Evolutionary conservation across 2,888 invertebrate species (phyloP), one percentile per base, ranked within the genome.

Genomic region (Beris morrisii): DNA sequence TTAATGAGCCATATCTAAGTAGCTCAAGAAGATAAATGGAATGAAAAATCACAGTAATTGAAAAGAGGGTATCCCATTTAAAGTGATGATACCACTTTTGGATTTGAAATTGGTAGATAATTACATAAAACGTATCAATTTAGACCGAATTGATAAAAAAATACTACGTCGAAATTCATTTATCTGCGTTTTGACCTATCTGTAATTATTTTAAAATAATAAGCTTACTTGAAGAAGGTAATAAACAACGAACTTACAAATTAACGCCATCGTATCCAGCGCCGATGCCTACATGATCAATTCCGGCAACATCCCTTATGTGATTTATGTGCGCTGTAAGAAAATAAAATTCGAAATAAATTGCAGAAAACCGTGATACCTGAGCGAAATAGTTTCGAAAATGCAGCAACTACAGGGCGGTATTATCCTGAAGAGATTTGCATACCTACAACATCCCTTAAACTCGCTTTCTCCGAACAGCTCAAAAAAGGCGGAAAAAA

Each of bases 241-340:
- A 22, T 22, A 22, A 22, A 22, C 22, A 22, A 22, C 22, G 22
- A 22, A 90, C 93, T 92, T 83, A 94, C 93, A 88, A 88, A 84
- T 92, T 92, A 79, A 93, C 92, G 73, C 93, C 93, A 78, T 93
- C 92, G 81, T 91, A 94, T 72, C 93, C 93, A 61, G 92, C 93
- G 56, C 93, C 93, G 70, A 94, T 86, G 69, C 93, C 94, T 64
- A 93, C 91, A 81, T 91, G 89, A 83, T 93, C 92, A 73, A 92
- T 88, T 67, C 94, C 93, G 45, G 92, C 92, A 69, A 92, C 86
- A 74, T 90, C 88, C 71, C 91, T 85, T 76, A 93, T 90, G 81
- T 93, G 92, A 84, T 93, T 92, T 81, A 94, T 93, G 82, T 94
- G 93, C 69, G 91, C 93, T 93, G 84, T 15, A 68, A 15, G 13